phyloP scores from a whole-genome alignment of 92 coral and sea anemone species.

The Bergia sp. region DNA sequence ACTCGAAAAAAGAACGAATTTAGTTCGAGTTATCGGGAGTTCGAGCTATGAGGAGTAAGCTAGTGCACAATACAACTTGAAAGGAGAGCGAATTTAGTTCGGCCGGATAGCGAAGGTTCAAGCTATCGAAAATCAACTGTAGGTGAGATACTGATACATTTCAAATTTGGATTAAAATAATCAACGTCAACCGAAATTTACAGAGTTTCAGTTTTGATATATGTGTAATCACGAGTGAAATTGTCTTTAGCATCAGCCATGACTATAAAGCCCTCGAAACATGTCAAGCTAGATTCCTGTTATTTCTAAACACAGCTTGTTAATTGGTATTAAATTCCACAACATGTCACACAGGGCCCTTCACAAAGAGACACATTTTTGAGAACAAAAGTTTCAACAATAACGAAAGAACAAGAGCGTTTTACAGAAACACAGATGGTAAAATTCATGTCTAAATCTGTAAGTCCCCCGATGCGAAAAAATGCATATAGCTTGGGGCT shows the following conservation, averaged over 20 bases:
- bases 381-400: not conserved
- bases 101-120: too few species aligned
- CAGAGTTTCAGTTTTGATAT: not conserved
- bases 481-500: not conserved
- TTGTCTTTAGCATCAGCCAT: not conserved
- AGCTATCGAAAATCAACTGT: too few species aligned
- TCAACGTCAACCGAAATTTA: not conserved
- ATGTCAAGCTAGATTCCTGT: not conserved
- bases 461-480: not conserved
- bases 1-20: too few species aligned
- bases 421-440: not conserved
- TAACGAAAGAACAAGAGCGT: not conserved
- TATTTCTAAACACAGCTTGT: not conserved
- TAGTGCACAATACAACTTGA: too few species aligned
- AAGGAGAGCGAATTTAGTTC: too few species aligned
- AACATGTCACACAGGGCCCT: not conserved
- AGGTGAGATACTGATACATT: too few species aligned
- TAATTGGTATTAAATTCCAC: not conserved
- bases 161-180: too few species aligned
- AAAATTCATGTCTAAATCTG: not conserved
- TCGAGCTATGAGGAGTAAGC: too few species aligned
- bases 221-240: not conserved
- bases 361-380: not conserved
- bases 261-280: too few species aligned
- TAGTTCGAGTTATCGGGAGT: too few species aligned